These are phyloP conservation scores for Euphysa ruthae DNA, from an alignment of 30 jellyfish, hydroid and myxozoan genomes.

Conservation along the genomic window DNA sequence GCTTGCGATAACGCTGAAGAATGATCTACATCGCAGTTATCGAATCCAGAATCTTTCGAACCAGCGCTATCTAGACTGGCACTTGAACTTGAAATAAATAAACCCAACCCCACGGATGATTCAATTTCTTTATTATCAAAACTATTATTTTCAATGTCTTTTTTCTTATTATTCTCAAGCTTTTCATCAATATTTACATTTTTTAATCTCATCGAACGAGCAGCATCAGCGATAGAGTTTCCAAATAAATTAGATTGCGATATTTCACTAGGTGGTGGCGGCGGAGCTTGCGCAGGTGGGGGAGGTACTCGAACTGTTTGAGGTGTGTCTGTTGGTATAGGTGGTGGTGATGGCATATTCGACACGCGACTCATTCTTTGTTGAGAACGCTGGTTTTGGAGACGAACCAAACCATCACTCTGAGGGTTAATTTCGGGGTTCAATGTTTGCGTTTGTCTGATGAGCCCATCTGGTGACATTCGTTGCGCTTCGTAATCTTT, in stretches of 20 bases:
- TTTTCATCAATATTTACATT: constrained; percentile 30
- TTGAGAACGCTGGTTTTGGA: constrained; percentile 17
- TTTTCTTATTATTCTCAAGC: constrained; percentile 17
- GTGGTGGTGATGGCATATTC: constrained; percentile 82
- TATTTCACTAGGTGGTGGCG: constrained; percentile 5
- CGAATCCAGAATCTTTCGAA: constrained; percentile 85
- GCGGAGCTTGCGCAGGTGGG: constrained; percentile 32
- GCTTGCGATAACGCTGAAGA: constrained; percentile 84
- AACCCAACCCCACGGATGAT: constrained; percentile 36
- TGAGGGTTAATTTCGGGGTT: neutral
- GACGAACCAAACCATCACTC: constrained; percentile 25
- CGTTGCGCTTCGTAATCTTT: neutral
- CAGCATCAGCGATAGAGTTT: constrained; percentile 43
- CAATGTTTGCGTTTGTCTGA: neutral
- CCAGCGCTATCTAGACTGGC: constrained; percentile 77
- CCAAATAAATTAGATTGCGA: neutral
- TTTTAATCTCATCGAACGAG: constrained; percentile 42
- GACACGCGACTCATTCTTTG: constrained; percentile 8
- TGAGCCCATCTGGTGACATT: constrained; percentile 4
- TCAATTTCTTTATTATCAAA: constrained; percentile 12
- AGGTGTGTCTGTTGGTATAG: constrained; percentile 7
- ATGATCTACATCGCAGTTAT: constrained; percentile 64
- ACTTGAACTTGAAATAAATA: constrained; percentile 65
- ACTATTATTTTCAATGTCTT: constrained; percentile 39
- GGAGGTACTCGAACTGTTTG: constrained; percentile 19